Conservation (phyloP, 2,113 vertebrate species). For the Mesembrinibis cayennensis region DNA sequence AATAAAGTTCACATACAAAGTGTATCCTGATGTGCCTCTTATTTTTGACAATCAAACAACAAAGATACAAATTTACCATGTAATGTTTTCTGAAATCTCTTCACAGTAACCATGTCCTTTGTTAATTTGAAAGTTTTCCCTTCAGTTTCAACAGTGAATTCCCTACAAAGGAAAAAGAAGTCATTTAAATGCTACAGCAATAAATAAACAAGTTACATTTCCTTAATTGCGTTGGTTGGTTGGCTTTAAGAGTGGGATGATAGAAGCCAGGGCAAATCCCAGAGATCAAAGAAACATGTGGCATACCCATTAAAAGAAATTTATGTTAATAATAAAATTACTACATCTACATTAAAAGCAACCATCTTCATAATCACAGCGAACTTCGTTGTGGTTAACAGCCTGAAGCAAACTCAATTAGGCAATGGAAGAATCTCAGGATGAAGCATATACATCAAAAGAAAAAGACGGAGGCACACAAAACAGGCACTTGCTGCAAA, state of each 20-base stretch:
- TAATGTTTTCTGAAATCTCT: slow-evolving; percentile 95
- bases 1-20: neutral
- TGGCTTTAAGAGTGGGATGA: neutral
- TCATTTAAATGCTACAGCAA: neutral
- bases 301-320: neutral
- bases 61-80: slow-evolving; percentile 80
- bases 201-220: neutral
- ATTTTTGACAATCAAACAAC: neutral
- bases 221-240: neutral
- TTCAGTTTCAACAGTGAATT: slow-evolving; percentile 92
- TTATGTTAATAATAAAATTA: neutral
- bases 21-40: neutral
- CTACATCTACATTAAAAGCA: neutral
- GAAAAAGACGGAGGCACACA: neutral
- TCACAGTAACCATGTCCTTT: slow-evolving; percentile 93
- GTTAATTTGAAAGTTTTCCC: slow-evolving; percentile 92
- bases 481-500: neutral
- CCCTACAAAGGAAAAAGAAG: slow-evolving; percentile 72
- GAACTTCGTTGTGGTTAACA: neutral
- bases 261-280: neutral
- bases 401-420: neutral
- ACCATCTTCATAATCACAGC: neutral
- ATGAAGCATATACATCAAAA: neutral
- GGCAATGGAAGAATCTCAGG: neutral
- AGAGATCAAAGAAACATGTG: neutral